A percentile compares a stretch with the other conserved stretches of the same genome.
Evolutionary conservation across 2,113 vertebrate species (phyloP).

Genomic region (Suricata suricatta): DNA sequence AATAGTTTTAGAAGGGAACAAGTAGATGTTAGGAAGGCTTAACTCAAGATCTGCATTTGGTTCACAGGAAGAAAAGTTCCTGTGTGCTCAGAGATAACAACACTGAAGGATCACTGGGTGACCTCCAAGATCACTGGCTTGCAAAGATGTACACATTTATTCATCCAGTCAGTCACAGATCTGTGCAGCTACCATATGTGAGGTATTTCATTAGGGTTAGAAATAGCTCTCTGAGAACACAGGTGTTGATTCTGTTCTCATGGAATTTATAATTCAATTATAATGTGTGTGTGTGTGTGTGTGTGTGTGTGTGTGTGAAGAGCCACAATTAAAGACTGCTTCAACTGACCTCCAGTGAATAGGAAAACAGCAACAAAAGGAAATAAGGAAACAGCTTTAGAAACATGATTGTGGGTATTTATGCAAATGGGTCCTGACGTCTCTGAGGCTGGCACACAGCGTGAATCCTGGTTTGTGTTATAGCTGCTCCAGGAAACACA

Average conservation of each 20-base stretch:
- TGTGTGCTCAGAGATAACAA: not conserved
- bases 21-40: not conserved
- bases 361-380: not conserved
- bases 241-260: not conserved
- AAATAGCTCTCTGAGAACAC: not conserved
- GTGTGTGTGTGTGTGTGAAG: not conserved
- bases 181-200: not conserved
- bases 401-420: conserved; percentile 72
- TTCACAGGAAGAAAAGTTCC: not conserved
- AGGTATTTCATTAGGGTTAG: not conserved
- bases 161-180: not conserved
- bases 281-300: not conserved
- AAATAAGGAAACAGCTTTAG: conserved; percentile 52
- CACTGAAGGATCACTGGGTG: not conserved
- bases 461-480: conserved; percentile 75
- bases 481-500: not conserved
- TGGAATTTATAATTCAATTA: not conserved
- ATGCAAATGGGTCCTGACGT: conserved; percentile 73
- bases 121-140: not conserved
- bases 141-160: not conserved
- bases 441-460: conserved; percentile 62
- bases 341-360: not conserved
- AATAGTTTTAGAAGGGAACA: not conserved
- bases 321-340: not conserved
- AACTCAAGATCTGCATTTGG: not conserved